Conservation (phyloP, 2,797 vertebrate genomes). For the Hyperoplus immaculatus region DNA sequence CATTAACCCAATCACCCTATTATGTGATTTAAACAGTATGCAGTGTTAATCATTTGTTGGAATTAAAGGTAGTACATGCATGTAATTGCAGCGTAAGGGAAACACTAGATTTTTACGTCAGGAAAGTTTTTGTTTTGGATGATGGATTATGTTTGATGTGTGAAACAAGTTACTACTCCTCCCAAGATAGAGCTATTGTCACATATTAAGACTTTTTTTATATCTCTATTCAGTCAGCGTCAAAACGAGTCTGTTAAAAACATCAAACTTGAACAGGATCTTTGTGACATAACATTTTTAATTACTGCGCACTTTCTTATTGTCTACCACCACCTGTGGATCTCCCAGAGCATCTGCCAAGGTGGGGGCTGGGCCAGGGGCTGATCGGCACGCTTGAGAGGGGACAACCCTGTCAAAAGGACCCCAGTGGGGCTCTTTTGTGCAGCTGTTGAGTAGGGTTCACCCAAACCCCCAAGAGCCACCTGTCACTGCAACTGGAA, state of each 20-base stretch:
- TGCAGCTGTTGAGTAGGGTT: constrained; percentile 86
- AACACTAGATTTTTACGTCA: constrained; percentile 40
- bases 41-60: background rate
- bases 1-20: no score
- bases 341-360: constrained; percentile 79
- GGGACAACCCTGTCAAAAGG: constrained; percentile 75
- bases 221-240: background rate
- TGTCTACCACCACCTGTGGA: constrained; percentile 82
- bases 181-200: background rate
- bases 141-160: constrained; percentile 12
- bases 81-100: constrained; percentile 18
- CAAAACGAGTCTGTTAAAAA: background rate
- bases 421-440: constrained; percentile 82
- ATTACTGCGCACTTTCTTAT: constrained; percentile 30
- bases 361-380: constrained; percentile 71
- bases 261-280: background rate
- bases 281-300: constrained; percentile 47
- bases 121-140: constrained; percentile 30
- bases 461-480: constrained; percentile 81
- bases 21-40: background rate
- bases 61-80: background rate
- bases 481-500: constrained; percentile 88
- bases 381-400: constrained; percentile 80
- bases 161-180: constrained; percentile 20
- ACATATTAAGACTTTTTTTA: background rate